A percentile compares a stretch with the other conserved stretches of the same genome.
Evolutionary conservation across 2,113 vertebrate species (phyloP).

Genomic region (Narcine bancroftii): DNA sequence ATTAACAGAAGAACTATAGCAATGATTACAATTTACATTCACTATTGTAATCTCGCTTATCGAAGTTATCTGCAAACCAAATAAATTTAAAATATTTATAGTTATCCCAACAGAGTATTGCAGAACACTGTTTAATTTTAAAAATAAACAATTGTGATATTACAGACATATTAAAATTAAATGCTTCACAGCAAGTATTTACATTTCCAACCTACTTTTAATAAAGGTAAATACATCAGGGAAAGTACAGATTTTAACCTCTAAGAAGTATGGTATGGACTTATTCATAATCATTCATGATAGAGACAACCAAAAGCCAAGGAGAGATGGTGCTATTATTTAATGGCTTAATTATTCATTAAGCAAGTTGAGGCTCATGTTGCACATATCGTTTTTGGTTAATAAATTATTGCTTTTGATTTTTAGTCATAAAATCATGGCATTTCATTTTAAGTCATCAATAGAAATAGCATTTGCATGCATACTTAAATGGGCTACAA

Average conservation of each 20-base stretch:
- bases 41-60: not conserved
- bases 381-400: not conserved
- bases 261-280: not conserved
- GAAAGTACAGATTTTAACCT: not conserved
- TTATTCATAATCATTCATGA: constrained; percentile 7
- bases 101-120: not conserved
- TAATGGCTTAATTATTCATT: constrained; percentile 9
- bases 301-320: not conserved
- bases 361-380: not conserved
- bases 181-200: not conserved
- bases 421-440: not conserved
- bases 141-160: not conserved
- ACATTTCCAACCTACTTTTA: not conserved
- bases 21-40: not conserved
- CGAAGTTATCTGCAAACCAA: not conserved
- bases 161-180: not conserved
- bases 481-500: too few relatives aligned
- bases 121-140: not conserved
- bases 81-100: constrained; percentile 20
- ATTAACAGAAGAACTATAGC: not conserved
- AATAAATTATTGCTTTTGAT: not conserved
- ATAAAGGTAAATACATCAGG: not conserved
- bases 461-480: not conserved
- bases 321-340: not conserved
- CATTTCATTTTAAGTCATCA: not conserved